These are phyloP conservation scores for Toxostoma redivivum DNA, from an alignment of 2,113 vertebrate species.

Conservation along the genomic window DNA sequence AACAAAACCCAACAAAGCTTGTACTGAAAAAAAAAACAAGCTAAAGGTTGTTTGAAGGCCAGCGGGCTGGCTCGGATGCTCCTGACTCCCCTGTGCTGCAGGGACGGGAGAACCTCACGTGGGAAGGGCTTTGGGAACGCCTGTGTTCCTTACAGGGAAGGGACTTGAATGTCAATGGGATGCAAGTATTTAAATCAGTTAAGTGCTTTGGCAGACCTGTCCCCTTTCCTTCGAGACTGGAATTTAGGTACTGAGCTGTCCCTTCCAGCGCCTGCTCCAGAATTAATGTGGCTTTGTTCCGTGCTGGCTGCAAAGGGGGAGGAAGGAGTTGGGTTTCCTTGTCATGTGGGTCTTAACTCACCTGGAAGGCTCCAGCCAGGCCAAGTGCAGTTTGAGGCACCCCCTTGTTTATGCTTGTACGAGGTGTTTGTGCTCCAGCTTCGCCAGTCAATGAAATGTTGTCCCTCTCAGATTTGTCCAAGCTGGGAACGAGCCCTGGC, in stretches of 20 bases:
- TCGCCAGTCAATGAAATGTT: background rate
- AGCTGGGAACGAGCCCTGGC: background rate
- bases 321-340: background rate
- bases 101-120: background rate
- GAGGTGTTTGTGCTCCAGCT: background rate
- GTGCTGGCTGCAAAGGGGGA: background rate
- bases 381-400: background rate
- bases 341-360: background rate
- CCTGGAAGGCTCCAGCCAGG: background rate
- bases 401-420: background rate
- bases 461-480: background rate
- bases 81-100: background rate
- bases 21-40: background rate
- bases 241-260: background rate
- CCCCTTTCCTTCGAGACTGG: background rate
- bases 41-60: constrained; percentile 38
- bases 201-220: background rate
- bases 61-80: background rate
- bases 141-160: background rate
- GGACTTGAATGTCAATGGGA: background rate
- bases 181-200: background rate
- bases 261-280: background rate
- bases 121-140: background rate
- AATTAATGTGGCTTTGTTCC: background rate
- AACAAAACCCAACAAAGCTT: background rate